Conservation (phyloP, 2,113 vertebrate genomes). For the Dicentrarchus labrax region DNA sequence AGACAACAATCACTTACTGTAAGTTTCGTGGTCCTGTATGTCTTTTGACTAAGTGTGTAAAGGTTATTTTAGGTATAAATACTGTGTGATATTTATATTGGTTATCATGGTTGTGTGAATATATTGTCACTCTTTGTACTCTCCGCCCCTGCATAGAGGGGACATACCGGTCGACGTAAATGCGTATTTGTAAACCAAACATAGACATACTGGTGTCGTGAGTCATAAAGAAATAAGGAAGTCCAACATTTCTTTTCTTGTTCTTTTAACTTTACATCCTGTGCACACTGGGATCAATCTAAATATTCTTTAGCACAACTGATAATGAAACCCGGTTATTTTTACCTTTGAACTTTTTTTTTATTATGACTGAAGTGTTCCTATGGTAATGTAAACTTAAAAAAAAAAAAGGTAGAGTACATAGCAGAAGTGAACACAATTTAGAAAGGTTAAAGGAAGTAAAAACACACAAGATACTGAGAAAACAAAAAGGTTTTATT, state of each 20-base stretch:
- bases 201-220: background rate
- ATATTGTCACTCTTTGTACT: background rate
- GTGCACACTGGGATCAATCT: background rate
- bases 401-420: too few species aligned
- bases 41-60: background rate
- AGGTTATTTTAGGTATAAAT: background rate
- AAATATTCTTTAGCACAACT: background rate
- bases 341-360: too few species aligned
- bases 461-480: too few species aligned
- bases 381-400: too few species aligned
- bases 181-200: slow-evolving; percentile 49
- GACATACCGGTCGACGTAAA: slow-evolving; percentile 23
- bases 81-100: background rate
- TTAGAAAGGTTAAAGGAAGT: too few species aligned
- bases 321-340: too few species aligned
- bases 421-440: too few species aligned
- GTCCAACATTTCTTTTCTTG: background rate
- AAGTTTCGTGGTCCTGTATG: background rate
- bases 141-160: background rate
- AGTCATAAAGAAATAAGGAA: background rate
- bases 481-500: too few species aligned
- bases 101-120: background rate
- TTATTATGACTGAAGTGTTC: too few species aligned
- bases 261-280: background rate
- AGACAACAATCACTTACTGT: background rate